Percentiles rank a stretch among this genome's conserved stretches.
Conservation (phyloP, 2,113 vertebrate species). For the Muntiacus muntjak region DNA sequence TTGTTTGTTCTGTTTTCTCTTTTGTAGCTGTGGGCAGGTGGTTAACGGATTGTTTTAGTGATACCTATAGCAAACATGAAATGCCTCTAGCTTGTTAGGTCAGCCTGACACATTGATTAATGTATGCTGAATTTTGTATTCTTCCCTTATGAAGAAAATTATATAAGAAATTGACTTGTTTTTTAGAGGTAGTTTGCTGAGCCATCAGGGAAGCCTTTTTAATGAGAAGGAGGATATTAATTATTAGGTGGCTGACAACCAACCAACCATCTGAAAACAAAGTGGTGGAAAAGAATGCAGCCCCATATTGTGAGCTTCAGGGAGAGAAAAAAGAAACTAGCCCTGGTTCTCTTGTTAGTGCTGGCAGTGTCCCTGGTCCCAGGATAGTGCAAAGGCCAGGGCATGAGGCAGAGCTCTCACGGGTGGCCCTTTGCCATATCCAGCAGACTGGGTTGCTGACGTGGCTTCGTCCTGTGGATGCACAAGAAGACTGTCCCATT, state of each 20-base stretch:
- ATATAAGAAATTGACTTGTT: not conserved
- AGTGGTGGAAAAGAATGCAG: not conserved
- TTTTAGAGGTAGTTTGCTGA: not conserved
- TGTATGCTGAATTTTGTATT: not conserved
- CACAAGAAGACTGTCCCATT: not conserved
- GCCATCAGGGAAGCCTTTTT: not conserved
- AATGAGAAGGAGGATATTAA: not conserved
- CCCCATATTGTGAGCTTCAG: not conserved
- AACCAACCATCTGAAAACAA: not conserved
- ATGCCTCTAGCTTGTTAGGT: not conserved
- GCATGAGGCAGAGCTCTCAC: not conserved
- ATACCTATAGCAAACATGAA: not conserved
- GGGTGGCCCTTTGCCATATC: not conserved
- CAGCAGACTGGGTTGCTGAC: not conserved
- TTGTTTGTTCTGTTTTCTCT: not conserved
- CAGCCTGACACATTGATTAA: slow-evolving; percentile 27
- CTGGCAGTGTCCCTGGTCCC: not conserved
- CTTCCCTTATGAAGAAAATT: slow-evolving; percentile 25
- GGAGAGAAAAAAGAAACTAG: not conserved
- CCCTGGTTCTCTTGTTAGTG: not conserved
- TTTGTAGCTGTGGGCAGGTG: not conserved
- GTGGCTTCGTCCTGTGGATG: not conserved
- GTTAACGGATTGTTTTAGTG: not conserved
- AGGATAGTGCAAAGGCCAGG: not conserved
- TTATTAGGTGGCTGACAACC: not conserved